Evolutionary conservation across 2,797 vertebrate genomes (phyloP).

Genomic region (Enteromius unitaeniatus): DNA sequence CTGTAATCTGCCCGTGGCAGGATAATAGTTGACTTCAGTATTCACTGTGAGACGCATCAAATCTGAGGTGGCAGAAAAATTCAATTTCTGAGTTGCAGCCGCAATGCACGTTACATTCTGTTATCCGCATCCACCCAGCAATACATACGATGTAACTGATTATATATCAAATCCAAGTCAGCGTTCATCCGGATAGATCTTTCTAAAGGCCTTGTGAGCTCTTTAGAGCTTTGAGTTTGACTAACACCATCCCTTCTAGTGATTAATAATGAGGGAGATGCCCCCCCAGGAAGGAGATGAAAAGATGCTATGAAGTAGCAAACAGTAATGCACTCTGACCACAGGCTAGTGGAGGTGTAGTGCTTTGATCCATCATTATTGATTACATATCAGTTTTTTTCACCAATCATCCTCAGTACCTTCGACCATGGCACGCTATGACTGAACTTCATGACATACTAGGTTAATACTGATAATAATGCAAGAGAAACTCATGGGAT

Average conservation of each 20-base stretch:
- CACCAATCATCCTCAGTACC: slow-evolving; percentile 54
- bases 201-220: slow-evolving; percentile 37
- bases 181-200: slow-evolving; percentile 25
- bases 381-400: slow-evolving; percentile 72
- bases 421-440: not conserved
- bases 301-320: slow-evolving; percentile 53
- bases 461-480: not conserved
- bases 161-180: slow-evolving; percentile 8
- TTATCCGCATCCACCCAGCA: slow-evolving; percentile 2
- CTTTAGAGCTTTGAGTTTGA: slow-evolving; percentile 35
- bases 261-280: slow-evolving; percentile 41
- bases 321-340: slow-evolving; percentile 62
- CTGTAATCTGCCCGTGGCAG: slow-evolving; percentile 47
- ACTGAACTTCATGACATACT: slow-evolving; percentile 43
- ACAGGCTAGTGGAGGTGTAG: slow-evolving; percentile 66
- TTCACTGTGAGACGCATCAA: slow-evolving; percentile 34
- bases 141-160: slow-evolving; percentile 16
- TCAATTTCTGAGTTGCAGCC: slow-evolving; percentile 36
- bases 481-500: not conserved
- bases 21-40: slow-evolving; percentile 38
- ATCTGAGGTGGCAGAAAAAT: slow-evolving; percentile 37
- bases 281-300: slow-evolving; percentile 32
- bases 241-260: slow-evolving; percentile 36
- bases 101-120: not conserved
- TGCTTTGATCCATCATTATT: slow-evolving; percentile 78